Percentiles rank a stretch among this genome's conserved stretches.
These are phyloP conservation scores for Campaea margaritaria DNA, from an alignment of 2,888 invertebrate genomes.

Conservation along the genomic window DNA sequence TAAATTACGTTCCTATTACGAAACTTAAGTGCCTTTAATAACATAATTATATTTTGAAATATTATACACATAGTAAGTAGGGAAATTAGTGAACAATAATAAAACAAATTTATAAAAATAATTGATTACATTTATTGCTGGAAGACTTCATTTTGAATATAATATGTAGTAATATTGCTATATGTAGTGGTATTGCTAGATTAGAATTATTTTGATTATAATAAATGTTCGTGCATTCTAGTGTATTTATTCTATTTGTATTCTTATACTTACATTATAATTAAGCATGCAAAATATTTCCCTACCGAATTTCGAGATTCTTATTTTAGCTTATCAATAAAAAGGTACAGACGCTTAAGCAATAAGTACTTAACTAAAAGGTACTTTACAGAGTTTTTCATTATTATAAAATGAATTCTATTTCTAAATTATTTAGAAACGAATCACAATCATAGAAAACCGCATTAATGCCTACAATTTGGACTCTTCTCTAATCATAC, in stretches of 20 bases:
- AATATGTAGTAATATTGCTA: not conserved
- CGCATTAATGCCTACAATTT: constrained; percentile 58
- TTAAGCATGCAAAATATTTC: constrained; percentile 3
- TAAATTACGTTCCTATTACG: not conserved
- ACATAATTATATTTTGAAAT: not conserved
- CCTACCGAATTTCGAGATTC: constrained; percentile 24
- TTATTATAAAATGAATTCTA: not conserved
- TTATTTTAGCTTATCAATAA: constrained; percentile 21
- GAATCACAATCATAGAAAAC: not conserved
- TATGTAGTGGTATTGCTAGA: no score
- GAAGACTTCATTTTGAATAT: constrained; percentile 9
- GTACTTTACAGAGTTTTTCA: not conserved
- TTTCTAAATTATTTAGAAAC: not conserved
- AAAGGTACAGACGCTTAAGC: constrained; percentile 18
- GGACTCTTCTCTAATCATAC: constrained; percentile 65
- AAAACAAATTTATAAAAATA: constrained; percentile 3
- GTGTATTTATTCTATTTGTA: not conserved
- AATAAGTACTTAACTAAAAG: constrained; percentile 10
- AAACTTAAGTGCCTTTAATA: not conserved
- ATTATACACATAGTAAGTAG: no score
- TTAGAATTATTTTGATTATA: constrained; percentile 1
- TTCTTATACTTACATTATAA: not conserved
- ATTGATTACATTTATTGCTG: constrained; percentile 9
- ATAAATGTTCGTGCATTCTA: not conserved
- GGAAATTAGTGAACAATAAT: not conserved